These are phyloP conservation scores for Scaeva pyrastri DNA, from an alignment of 2,888 invertebrate species.

Conservation along the genomic window DNA sequence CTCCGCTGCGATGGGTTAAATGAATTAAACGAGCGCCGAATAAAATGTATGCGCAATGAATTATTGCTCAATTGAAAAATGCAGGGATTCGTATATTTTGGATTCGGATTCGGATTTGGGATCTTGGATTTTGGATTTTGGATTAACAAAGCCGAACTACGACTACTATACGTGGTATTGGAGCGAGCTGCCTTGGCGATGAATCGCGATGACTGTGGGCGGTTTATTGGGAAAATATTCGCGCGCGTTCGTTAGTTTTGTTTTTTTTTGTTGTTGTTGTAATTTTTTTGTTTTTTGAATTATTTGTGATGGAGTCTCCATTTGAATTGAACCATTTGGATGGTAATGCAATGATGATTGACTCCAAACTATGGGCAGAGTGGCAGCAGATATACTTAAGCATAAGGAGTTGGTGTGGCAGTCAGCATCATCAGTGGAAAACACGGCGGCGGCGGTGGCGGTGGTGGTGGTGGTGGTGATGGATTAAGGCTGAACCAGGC, in stretches of 20 bases:
- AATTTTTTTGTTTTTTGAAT: not conserved
- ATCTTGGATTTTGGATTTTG: not conserved
- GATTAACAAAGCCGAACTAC: conserved; percentile 44
- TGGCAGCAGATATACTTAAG: conserved; percentile 50
- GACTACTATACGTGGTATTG: too few relatives aligned
- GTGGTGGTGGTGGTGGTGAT: conserved; percentile 70
- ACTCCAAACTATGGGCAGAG: conserved; percentile 65
- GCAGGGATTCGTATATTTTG: conserved; percentile 34
- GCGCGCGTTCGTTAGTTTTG: conserved; percentile 59
- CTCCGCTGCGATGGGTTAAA: conserved; percentile 58
- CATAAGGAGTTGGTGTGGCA: conserved; percentile 51
- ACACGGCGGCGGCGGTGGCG: conserved; percentile 63
- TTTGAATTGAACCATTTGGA: conserved; percentile 74
- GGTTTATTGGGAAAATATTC: conserved; percentile 75
- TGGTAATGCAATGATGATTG: conserved; percentile 75
- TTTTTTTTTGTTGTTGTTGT: conserved; percentile 14
- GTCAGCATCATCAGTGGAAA: conserved; percentile 29
- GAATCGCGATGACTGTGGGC: conserved; percentile 74
- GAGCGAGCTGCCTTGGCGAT: conserved; percentile 27
- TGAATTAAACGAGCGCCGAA: conserved; percentile 73
- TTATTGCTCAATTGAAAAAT: conserved; percentile 74
- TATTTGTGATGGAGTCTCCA: conserved; percentile 41
- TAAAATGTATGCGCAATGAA: conserved; percentile 73
- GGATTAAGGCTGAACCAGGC: conserved; percentile 64
- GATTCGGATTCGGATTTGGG: conserved; percentile 3